These are phyloP conservation scores for Temnothorax nylanderi DNA, from an alignment of 1,140 invertebrate species.

Conservation along the genomic window DNA sequence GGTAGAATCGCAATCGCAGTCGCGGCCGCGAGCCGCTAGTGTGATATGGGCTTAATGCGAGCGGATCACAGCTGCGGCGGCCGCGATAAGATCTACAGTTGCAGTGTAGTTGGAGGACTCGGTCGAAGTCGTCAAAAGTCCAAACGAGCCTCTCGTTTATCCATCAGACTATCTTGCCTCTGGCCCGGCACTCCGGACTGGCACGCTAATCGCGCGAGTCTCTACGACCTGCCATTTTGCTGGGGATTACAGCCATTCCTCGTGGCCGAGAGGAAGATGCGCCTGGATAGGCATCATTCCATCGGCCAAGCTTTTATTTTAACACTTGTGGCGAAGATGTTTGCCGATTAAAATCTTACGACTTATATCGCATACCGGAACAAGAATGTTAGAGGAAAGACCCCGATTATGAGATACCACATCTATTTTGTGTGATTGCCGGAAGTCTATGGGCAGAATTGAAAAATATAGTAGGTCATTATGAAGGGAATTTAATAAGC, in stretches of 20 bases:
- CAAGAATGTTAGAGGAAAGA: no score
- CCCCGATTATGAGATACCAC: no score
- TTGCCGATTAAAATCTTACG: slow-evolving; percentile 51
- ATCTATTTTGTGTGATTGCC: no score
- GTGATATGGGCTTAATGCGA: not conserved
- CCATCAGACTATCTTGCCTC: slow-evolving; percentile 65
- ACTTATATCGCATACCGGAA: not conserved
- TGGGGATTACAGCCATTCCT: slow-evolving; percentile 47
- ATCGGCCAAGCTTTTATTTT: slow-evolving; percentile 37
- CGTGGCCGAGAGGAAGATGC: slow-evolving; percentile 55
- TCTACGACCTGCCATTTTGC: slow-evolving; percentile 66
- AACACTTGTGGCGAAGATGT: slow-evolving; percentile 32
- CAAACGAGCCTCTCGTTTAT: slow-evolving; percentile 73
- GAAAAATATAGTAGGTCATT: no score
- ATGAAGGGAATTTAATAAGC: no score
- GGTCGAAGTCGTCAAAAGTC: slow-evolving; percentile 71
- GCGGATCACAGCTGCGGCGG: slow-evolving; percentile 61
- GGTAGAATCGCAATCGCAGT: no score
- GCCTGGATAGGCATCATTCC: slow-evolving; percentile 40
- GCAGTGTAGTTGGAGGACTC: slow-evolving; percentile 41
- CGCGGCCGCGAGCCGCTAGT: no score
- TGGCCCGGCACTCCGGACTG: slow-evolving; percentile 35
- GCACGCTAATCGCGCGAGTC: slow-evolving; percentile 68
- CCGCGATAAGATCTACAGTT: slow-evolving; percentile 44
- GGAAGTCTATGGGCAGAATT: no score